phyloP scores from a whole-genome alignment of 2,888 invertebrate genomes.

The Campoplex capitator region DNA sequence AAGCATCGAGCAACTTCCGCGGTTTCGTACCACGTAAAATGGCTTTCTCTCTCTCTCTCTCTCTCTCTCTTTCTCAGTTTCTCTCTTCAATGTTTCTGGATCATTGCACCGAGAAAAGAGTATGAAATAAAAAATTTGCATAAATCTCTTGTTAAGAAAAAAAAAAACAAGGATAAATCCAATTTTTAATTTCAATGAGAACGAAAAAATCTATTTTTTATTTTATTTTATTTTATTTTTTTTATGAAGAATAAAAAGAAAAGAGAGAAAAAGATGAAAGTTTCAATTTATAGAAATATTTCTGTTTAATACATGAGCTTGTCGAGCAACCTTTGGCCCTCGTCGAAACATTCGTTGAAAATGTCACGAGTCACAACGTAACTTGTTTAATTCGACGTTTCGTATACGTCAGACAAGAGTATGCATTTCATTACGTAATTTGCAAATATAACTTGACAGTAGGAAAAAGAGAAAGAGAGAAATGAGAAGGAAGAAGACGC shows the following conservation, averaged over 20 bases:
- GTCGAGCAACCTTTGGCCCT: slow-evolving; percentile 41
- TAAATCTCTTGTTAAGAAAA: neutral
- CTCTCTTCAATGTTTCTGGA: neutral
- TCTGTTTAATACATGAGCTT: slow-evolving; percentile 17
- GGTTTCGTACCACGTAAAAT: slow-evolving; percentile 18
- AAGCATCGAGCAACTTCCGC: slow-evolving; percentile 23
- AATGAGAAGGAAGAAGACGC: neutral
- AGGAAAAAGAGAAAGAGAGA: neutral
- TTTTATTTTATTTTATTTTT: neutral
- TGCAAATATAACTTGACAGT: neutral
- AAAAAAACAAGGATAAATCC: neutral
- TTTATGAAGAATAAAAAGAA: neutral
- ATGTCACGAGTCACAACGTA: slow-evolving; percentile 53
- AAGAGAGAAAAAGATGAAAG: neutral
- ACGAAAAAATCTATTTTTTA: neutral
- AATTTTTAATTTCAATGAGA: neutral
- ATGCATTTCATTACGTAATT: slow-evolving; percentile 13
- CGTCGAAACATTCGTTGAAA: slow-evolving; percentile 31
- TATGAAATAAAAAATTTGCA: neutral
- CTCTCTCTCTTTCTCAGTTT: neutral
- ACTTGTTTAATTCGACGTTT: slow-evolving; percentile 42
- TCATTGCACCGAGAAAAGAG: neutral
- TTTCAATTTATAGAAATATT: neutral
- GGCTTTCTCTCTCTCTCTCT: neutral
- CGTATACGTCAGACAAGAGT: slow-evolving; percentile 11